Base-by-base conservation (phyloP, 2,888 invertebrate genomes). In the Drosophila leonis region DNA sequence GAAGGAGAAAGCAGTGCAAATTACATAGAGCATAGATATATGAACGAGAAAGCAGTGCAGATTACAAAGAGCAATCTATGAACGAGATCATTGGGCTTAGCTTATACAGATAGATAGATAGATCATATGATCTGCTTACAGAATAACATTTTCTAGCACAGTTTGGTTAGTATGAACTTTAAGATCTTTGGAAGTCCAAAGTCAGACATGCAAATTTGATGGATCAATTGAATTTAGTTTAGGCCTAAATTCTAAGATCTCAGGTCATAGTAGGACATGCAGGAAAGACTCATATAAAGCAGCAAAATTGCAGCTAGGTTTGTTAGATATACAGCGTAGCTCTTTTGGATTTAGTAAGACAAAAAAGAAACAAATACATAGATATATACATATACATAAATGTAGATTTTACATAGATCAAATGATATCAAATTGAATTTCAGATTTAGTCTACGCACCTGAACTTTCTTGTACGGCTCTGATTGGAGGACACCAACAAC, bases 391-490 rank as follows among this genome's bases (percentile, higher is more conserved):
- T 13, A 33, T 33, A 24, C 24, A 27, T 37, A 52, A 24, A 52
- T 35, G 4, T 2, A 0, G 51, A 52, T 20, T 15, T 20, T 15
- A 35, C 51, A 52, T 4, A 27, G 18, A 51, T 18, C 4, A 33
- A 8, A 29, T 4, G 4, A n/a, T 5, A 7, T 33, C 0, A 51
- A 2, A 33, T 33, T 13, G 2, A 10, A 6, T 5, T 37, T 6
- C 1, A 29, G 13, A 13, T 49, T 56, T 46, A 7, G 31, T 7
- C 35, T 29, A 76, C 87, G 60, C 68, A 89, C 89, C 89, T 90
- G 89, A 51, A 90, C 88, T 66, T 88, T 87, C 61, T 85, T 87
- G 60, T 86, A 90, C 10, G 89, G 88, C 65, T 88, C 90, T 27
- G 90, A 80, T 51, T 78, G 83, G 41, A 77, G 70, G 31, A 82